Evolutionary conservation across 2,797 vertebrate genomes (phyloP), one percentile per base, ranked within the genome.

Genomic region (Hydrocynus forskahlii): DNA sequence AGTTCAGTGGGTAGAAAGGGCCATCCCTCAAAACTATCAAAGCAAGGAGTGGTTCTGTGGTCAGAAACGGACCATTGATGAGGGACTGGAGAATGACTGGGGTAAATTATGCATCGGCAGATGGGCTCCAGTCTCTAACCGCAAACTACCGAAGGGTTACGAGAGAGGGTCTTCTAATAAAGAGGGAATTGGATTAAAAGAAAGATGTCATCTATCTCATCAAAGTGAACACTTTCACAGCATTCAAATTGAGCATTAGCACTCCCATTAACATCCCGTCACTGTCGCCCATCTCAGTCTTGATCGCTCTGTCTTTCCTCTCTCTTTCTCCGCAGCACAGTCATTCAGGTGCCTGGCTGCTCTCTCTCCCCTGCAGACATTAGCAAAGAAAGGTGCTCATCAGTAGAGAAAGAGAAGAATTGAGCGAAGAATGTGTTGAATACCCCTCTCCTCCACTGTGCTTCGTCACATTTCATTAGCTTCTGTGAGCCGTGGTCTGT

Each of bases 291-390:
- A 76, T 86, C 78, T 86, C 89, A 50, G 48, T 50, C 85, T 86
- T 83, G 90, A 87, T 87, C 88, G 88, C 55, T n/a, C 13, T 12
- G 12, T 82, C 86, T 80, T 75, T 86, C 74, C 85, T 88, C 86
- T 85, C 84, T 90, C 88, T 87, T 88, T 89, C 86, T 84, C 83
- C 83, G 90, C 83, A 89, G 91, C 91, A 93, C 89, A 87, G 86
- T 86, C 91, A 92, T 94, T 94, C 92, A 93, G 90, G 93, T 93
- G 91, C 92, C 92, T 92, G 94, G 91, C 90, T 89, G 91, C 91
- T 91, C 88, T 89, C 91, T 87, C 87, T 87, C 88, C 90, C 88
- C 87, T 6, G 88, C 85, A 90, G 92, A 92, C 91, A 92, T 92
- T 88, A 89, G 84, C 86, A 87, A 89, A 86, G 72, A 71, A 82